Evolutionary conservation across 2,888 invertebrate genomes (phyloP), one percentile per base, ranked within the genome.

Genomic region (Drosophila paramelanica): DNA sequence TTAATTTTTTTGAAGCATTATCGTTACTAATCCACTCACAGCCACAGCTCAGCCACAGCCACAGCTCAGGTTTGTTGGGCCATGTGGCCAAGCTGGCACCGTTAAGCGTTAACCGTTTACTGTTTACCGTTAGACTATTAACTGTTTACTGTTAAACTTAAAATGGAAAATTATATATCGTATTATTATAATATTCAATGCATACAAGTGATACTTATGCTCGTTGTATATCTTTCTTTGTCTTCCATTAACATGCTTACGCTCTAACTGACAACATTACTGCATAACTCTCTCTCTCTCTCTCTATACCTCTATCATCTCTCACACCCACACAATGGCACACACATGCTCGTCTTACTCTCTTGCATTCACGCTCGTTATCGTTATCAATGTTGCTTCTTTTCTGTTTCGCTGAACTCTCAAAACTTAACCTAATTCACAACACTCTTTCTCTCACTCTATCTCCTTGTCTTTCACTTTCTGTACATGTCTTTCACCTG

Each of bases 221-320:
- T 90, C 81, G 90, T 90, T 89, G 88, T 91, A 81, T 90, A 79
- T 86, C 80, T 82, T 84, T 87, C 81, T 91, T 79, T 89, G 72
- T 82, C 79, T 84, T 73, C 85, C 75, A 79, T 74, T 52, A 77
- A 87, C 85, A 89, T 86, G 89, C 89, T 89, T 89, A 74, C 89
- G 87, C 89, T 79, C 56, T 73, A 65, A 77, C 42, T 57, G 70
- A 53, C 55, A 60, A 78, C 64, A 84, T 81, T 33, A 78, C 67
- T 67, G 47, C 73, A 53, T 61, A 59, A 49, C 46, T 61, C 8
- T 73, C 23, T 42, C 8, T 55, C 47, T 56, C 17, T 67, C 36
- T 49, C 5, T 47, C 5, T 49, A 23, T 45, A 8, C 6, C 14
- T 43, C 47, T 60, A 10, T 59, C 50, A 31, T 25, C 42, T 20